Base-by-base conservation (phyloP, 2,888 invertebrate genomes). In the Beris morrisii region DNA sequence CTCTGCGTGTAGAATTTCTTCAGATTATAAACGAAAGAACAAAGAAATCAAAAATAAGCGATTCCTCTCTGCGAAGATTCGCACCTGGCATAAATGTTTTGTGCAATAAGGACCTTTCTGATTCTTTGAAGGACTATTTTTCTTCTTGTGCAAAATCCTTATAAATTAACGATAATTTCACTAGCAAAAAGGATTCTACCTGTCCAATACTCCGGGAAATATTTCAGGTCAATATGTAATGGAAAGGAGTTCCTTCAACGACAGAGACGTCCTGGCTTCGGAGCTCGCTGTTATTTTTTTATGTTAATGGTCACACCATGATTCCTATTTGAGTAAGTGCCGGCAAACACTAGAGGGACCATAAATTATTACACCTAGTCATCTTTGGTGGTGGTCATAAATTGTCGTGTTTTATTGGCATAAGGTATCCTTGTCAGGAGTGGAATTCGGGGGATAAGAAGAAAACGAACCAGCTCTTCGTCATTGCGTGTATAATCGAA, bases 291-390 rank as follows among this genome's bases (percentile, higher is more conserved):
- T 38, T 38, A 7, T 38, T 22, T 22, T 22, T 22, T 22, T 22
- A 22, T 22, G 22, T 1, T 38, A 38, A 5, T 7, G 38, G 38
- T 9, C 38, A 9, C 38, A 7, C 38, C 38, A 38, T 5, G 43
- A 52, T 30, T 52, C 52, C 50, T 61, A 61, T 38, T 61, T 61
- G 32, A 61, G 50, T 61, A 50, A 61, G 61, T 61, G 52, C 61
- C 22, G 50, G 61, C 61, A 61, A 61, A 61, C 61, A 52, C 15
- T 61, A 52, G 15, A 50, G 61, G 50, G 61, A 50, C 50, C 61
- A 61, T 61, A 61, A 61, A 61, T 61, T 61, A 61, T 22, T 38
- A 61, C 52, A 52, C 50, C 61, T 61, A 50, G 50, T 28, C 52
- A 61, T 38, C 50, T 61, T 43, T 50, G 22, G 43, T 38, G 43